A percentile compares a stretch with the other conserved stretches of the same genome.
phyloP scores from a whole-genome alignment of 1,140 invertebrate species.

The Microplitis mediator region DNA sequence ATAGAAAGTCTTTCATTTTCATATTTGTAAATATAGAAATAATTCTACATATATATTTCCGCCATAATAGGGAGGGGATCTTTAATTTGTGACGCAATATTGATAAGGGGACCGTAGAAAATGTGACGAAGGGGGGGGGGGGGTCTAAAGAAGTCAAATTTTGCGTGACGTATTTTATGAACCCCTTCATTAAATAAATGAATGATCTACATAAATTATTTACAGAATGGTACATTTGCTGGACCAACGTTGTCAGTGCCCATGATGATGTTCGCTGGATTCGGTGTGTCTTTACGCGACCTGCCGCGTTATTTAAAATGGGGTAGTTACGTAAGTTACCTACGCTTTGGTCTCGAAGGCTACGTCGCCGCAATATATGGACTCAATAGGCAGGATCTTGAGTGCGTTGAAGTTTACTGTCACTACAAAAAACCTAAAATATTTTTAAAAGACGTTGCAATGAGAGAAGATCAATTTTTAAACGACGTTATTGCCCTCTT shows the following conservation, averaged over 20 bases:
- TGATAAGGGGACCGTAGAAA: no score
- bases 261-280: constrained; percentile 88
- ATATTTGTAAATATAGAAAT: no score
- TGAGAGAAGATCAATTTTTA: constrained; percentile 81
- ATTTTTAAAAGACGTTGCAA: constrained; percentile 80
- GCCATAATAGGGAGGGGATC: no score
- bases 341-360: constrained; percentile 88
- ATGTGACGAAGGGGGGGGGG: no score
- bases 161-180: neutral
- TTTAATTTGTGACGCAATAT: no score
- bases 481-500: constrained; percentile 79
- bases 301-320: constrained; percentile 82
- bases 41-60: no score
- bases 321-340: constrained; percentile 86
- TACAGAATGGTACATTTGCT: constrained; percentile 80
- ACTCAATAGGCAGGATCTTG: constrained; percentile 68
- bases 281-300: constrained; percentile 77
- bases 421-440: constrained; percentile 77
- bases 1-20: no score
- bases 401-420: constrained; percentile 72
- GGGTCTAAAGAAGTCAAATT: neutral
- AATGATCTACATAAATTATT: neutral
- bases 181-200: neutral
- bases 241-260: constrained; percentile 79
- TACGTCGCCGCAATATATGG: constrained; percentile 83